Evolutionary conservation across 2,888 invertebrate genomes (phyloP).

Genomic region (Nycteola revayana): DNA sequence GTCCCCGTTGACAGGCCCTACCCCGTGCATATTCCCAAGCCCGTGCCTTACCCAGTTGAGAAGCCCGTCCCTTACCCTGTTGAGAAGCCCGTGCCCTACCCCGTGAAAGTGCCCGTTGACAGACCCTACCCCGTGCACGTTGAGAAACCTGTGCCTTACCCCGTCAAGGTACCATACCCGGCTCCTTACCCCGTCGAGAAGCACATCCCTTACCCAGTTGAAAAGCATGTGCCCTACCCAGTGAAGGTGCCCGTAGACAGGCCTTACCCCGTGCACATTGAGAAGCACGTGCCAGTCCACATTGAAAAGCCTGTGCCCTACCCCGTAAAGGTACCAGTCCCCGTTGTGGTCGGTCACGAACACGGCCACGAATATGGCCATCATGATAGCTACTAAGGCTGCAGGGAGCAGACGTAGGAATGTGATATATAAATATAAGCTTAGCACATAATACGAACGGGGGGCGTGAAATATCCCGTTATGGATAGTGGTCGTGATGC

Average conservation of each 20-base stretch:
- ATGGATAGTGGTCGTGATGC: slow-evolving; percentile 53
- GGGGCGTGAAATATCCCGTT: slow-evolving; percentile 50
- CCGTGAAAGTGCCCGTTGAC: slow-evolving; percentile 83
- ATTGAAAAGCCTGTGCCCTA: slow-evolving; percentile 84
- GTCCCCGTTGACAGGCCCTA: slow-evolving; percentile 85
- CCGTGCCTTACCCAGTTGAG: slow-evolving; percentile 82
- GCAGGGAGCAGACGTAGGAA: slow-evolving; percentile 78
- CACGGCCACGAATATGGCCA: slow-evolving; percentile 76
- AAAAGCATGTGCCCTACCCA: slow-evolving; percentile 85
- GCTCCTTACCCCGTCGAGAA: slow-evolving; percentile 84
- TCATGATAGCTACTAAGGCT: slow-evolving; percentile 80
- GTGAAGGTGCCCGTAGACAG: slow-evolving; percentile 84
- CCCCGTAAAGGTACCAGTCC: slow-evolving; percentile 84
- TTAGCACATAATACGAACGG: slow-evolving; percentile 67
- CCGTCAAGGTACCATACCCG: slow-evolving; percentile 85
- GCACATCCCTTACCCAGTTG: slow-evolving; percentile 84
- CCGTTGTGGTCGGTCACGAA: slow-evolving; percentile 72
- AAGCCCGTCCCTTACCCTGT: slow-evolving; percentile 84
- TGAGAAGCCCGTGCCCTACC: slow-evolving; percentile 82
- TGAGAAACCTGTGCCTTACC: slow-evolving; percentile 72
- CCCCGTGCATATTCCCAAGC: slow-evolving; percentile 83
- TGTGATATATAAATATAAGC: slow-evolving; percentile 80
- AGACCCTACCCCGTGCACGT: slow-evolving; percentile 77
- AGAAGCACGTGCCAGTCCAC: slow-evolving; percentile 84
- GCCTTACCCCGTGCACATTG: slow-evolving; percentile 85